phyloP scores from a whole-genome alignment of 2,888 invertebrate genomes.

The Latrodectus elegans region DNA sequence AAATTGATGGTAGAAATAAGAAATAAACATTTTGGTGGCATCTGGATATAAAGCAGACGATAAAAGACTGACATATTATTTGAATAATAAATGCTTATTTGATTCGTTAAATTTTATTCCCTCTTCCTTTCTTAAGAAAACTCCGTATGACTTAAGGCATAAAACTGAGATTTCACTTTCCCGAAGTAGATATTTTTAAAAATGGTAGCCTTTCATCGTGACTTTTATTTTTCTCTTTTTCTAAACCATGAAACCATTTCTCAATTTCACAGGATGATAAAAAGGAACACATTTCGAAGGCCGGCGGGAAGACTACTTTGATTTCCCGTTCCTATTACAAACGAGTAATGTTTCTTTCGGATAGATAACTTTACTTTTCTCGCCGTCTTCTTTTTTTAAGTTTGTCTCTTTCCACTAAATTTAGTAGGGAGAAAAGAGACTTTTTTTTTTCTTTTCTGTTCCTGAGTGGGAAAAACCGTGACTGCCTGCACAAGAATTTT shows the following conservation, averaged over 20 bases:
- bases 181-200: too few relatives aligned
- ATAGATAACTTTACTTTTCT: conserved; percentile 28
- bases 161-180: too few relatives aligned
- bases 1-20: background rate
- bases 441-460: too few relatives aligned
- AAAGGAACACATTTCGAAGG: conserved; percentile 23
- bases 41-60: too few relatives aligned
- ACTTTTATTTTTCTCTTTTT: background rate
- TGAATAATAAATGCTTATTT: too few relatives aligned
- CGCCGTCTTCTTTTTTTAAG: background rate
- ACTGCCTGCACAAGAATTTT: background rate
- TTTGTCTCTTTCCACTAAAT: conserved; percentile 8
- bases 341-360: conserved; percentile 30
- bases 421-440: background rate
- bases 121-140: too few relatives aligned
- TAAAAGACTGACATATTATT: too few relatives aligned
- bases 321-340: conserved; percentile 36
- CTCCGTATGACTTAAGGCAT: too few relatives aligned
- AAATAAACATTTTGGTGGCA: too few relatives aligned
- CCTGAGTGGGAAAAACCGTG: conserved; percentile 31
- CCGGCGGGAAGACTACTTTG: conserved; percentile 11
- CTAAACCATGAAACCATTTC: conserved; percentile 9
- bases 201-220: too few relatives aligned
- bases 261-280: conserved; percentile 31
- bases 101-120: too few relatives aligned